phyloP scores from a whole-genome alignment of 2,113 vertebrate genomes.

The Pipa parva region DNA sequence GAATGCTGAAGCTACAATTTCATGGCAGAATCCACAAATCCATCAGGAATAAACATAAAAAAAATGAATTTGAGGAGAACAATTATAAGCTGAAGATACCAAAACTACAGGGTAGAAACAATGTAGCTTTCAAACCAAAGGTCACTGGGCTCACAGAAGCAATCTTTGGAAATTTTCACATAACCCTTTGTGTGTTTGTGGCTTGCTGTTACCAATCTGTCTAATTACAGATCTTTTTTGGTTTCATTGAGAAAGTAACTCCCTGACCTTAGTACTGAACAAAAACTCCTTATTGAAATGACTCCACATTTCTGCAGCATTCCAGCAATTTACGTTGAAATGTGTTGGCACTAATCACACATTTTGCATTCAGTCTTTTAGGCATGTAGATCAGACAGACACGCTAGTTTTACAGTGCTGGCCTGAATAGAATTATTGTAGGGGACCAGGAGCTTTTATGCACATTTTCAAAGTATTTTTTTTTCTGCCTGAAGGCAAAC shows the following conservation, averaged over 20 bases:
- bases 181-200: conserved; percentile 48
- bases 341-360: conserved; percentile 50
- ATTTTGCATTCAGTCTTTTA: conserved; percentile 47
- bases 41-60: too few species aligned
- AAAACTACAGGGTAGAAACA: conserved; percentile 10
- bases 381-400: conserved; percentile 48
- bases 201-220: conserved; percentile 40
- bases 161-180: conserved; percentile 53
- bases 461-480: conserved; percentile 47
- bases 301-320: conserved; percentile 54
- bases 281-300: conserved; percentile 39
- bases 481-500: conserved; percentile 49
- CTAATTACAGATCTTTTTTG: conserved; percentile 48
- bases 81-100: too few species aligned
- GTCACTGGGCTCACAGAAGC: conserved; percentile 18
- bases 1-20: too few species aligned
- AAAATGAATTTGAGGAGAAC: too few species aligned
- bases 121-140: conserved; percentile 20
- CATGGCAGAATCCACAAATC: too few species aligned
- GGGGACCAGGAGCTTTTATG: conserved; percentile 54
- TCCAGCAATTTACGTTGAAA: conserved; percentile 61
- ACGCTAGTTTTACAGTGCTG: conserved; percentile 57
- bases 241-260: conserved; percentile 43
- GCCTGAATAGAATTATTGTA: conserved; percentile 63
- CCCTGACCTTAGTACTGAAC: conserved; percentile 53